Conservation (phyloP, 2,888 invertebrate genomes). For the Thera britannica region DNA sequence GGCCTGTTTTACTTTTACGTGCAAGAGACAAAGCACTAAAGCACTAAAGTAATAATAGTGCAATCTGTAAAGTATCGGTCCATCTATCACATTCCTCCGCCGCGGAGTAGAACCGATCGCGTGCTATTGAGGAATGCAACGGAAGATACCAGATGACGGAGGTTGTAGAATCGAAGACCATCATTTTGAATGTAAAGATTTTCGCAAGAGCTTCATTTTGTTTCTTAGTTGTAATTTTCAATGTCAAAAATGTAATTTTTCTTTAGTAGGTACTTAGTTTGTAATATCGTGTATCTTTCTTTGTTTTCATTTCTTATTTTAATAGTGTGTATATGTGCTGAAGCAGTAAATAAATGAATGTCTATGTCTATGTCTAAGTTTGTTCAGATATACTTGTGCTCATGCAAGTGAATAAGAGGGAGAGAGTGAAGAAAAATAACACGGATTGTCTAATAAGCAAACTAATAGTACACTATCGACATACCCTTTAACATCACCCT, state of each 20-base stretch:
- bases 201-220: not conserved
- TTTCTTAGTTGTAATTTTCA: too few relatives aligned
- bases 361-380: too few relatives aligned
- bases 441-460: slow-evolving; percentile 28
- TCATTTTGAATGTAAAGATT: not conserved
- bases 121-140: slow-evolving; percentile 61
- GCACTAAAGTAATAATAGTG: slow-evolving; percentile 13
- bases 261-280: too few relatives aligned
- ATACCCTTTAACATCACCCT: slow-evolving; percentile 9
- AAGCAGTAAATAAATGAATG: too few relatives aligned
- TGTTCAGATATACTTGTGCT: too few relatives aligned
- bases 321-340: too few relatives aligned
- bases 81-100: slow-evolving; percentile 65
- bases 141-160: slow-evolving; percentile 42
- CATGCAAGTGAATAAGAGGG: too few relatives aligned
- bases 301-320: too few relatives aligned
- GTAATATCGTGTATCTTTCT: too few relatives aligned
- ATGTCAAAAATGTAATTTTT: too few relatives aligned
- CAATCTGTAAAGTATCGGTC: slow-evolving; percentile 53
- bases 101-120: slow-evolving; percentile 71
- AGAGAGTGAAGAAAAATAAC: slow-evolving; percentile 41
- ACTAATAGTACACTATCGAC: slow-evolving; percentile 20
- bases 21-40: slow-evolving; percentile 19
- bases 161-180: slow-evolving; percentile 2
- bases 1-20: not conserved